phyloP scores from a whole-genome alignment of 2,113 vertebrate genomes.

The Diadophis punctatus region DNA sequence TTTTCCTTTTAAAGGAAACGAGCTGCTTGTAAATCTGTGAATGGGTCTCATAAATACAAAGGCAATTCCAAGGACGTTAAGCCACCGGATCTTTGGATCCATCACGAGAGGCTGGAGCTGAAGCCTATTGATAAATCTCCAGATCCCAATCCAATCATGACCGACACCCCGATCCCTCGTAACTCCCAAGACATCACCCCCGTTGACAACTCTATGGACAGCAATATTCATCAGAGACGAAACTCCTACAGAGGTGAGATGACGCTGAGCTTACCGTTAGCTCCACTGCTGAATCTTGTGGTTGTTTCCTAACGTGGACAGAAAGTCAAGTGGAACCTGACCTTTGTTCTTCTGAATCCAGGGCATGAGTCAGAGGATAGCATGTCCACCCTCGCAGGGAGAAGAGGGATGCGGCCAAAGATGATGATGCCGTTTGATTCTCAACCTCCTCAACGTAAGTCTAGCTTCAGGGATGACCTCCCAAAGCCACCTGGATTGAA shows the following conservation, averaged over 20 bases:
- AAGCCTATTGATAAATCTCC: conserved; percentile 98
- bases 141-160: conserved; percentile 95
- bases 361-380: conserved; percentile 97
- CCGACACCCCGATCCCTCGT: conserved; percentile 93
- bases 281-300: background rate
- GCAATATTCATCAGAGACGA: conserved; percentile 87
- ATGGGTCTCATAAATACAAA: conserved; percentile 97
- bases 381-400: conserved; percentile 93
- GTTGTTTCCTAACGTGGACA: background rate
- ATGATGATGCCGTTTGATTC: conserved; percentile 99
- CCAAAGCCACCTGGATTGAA: rapidly evolving
- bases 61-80: conserved; percentile 97
- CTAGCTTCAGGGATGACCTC: conserved; percentile 8
- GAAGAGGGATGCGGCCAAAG: conserved; percentile 97
- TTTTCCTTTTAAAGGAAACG: conserved; percentile 78
- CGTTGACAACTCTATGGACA: conserved; percentile 85
- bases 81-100: conserved; percentile 97
- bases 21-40: conserved; percentile 91
- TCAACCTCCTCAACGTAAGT: conserved; percentile 99
- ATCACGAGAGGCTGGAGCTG: conserved; percentile 93
- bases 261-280: background rate
- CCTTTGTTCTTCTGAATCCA: conserved; percentile 64
- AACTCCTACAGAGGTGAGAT: conserved; percentile 93
- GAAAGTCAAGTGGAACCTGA: conserved; percentile 17
- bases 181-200: conserved; percentile 95